phyloP scores from a whole-genome alignment of 2,113 vertebrate genomes.

The Dipodomys stephensi region DNA sequence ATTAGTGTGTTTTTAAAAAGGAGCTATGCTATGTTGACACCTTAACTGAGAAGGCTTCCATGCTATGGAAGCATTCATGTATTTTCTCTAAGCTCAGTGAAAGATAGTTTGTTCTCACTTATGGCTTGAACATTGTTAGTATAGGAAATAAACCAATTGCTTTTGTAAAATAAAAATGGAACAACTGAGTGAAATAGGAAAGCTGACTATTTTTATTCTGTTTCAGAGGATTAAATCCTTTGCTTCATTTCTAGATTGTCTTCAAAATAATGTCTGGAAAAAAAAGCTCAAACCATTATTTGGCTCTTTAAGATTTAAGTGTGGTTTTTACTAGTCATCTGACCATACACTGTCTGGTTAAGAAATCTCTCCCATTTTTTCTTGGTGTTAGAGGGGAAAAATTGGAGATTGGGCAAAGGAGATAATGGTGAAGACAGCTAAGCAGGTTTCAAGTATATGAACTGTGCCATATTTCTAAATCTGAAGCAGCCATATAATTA shows the following conservation, averaged over 20 bases:
- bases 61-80: background rate
- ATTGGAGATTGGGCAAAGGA: slow-evolving; percentile 39
- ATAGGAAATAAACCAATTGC: slow-evolving; percentile 41
- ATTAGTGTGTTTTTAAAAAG: slow-evolving; percentile 54
- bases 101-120: slow-evolving; percentile 11
- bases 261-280: slow-evolving; percentile 36
- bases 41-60: background rate
- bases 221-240: slow-evolving; percentile 9
- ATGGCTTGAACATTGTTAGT: background rate
- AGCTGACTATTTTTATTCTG: slow-evolving; percentile 30
- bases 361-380: slow-evolving; percentile 36
- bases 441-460: slow-evolving; percentile 61
- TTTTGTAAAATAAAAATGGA: background rate
- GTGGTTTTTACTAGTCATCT: background rate
- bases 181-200: background rate
- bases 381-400: background rate
- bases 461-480: slow-evolving; percentile 76
- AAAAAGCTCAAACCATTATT: background rate
- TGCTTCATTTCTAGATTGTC: slow-evolving; percentile 20
- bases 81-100: slow-evolving; percentile 16
- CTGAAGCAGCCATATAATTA: slow-evolving; percentile 79
- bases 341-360: background rate
- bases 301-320: background rate
- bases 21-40: background rate
- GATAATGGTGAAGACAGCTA: background rate